These are phyloP conservation scores for Paracentrotus lividus DNA, from an alignment of 53 echinoderm and acorn worm genomes.

Conservation along the genomic window DNA sequence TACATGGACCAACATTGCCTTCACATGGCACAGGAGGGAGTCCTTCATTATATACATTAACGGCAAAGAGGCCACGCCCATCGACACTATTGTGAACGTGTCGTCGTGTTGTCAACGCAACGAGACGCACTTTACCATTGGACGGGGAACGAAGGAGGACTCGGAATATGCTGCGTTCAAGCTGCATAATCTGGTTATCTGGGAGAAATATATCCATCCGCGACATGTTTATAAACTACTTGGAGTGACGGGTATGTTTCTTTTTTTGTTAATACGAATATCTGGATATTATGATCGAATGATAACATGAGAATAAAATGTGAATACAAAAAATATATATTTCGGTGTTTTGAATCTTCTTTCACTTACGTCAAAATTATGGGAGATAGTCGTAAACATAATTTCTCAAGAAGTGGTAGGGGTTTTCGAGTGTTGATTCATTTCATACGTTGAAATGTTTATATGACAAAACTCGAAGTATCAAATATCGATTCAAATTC, in stretches of 20 bases:
- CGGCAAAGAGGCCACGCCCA: slow-evolving; percentile 65
- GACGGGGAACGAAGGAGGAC: slow-evolving; percentile 31
- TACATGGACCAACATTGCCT: slow-evolving; percentile 85
- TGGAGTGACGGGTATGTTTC: slow-evolving; percentile 82
- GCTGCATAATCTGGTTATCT: slow-evolving; percentile 86
- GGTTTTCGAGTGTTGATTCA: too few relatives aligned
- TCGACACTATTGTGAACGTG: slow-evolving; percentile 21
- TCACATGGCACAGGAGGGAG: slow-evolving; percentile 82
- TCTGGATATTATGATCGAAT: too few relatives aligned
- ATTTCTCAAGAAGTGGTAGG: too few relatives aligned
- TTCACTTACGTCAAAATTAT: too few relatives aligned
- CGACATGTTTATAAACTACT: slow-evolving; percentile 79
- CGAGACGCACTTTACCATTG: slow-evolving; percentile 42
- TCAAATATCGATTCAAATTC: too few relatives aligned
- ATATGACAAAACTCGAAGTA: too few relatives aligned
- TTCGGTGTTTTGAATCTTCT: too few relatives aligned
- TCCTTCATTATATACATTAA: slow-evolving; percentile 77
- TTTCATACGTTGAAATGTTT: too few relatives aligned
- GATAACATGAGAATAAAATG: too few relatives aligned
- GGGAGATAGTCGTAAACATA: too few relatives aligned
- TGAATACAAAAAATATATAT: too few relatives aligned
- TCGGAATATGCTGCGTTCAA: slow-evolving; percentile 73
- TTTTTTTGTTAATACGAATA: background rate
- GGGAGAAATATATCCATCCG: slow-evolving; percentile 83
- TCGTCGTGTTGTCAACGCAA: slow-evolving; percentile 59